phyloP scores from a whole-genome alignment of 2,113 vertebrate genomes.

The Barnardius zonarius region DNA sequence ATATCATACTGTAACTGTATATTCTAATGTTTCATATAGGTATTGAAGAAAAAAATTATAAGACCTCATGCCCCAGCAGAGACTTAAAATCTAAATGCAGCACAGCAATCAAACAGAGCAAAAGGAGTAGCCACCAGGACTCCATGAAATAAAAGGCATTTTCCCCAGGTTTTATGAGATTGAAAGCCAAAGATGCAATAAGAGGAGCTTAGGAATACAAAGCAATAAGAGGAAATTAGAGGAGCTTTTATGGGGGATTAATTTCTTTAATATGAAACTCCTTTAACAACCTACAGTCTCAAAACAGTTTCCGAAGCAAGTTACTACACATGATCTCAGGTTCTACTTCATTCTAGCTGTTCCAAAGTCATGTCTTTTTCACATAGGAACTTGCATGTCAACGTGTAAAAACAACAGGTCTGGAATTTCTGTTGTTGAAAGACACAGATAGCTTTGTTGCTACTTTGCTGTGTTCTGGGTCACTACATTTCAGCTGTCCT shows the following conservation, averaged over 20 bases:
- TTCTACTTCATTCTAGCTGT: not conserved
- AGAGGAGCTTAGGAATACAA: too few relatives aligned
- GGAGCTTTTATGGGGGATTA: not conserved
- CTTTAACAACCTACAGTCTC: not conserved
- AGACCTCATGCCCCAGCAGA: not conserved
- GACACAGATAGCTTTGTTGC: not conserved
- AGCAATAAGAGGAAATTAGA: not conserved
- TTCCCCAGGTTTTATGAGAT: not conserved
- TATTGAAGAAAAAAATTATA: not conserved
- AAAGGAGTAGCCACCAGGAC: not conserved
- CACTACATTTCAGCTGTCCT: not conserved
- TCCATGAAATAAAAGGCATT: not conserved
- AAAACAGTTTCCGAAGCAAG: not conserved
- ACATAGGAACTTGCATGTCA: not conserved
- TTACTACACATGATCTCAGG: not conserved
- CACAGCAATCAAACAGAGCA: not conserved
- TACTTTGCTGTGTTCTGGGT: not conserved
- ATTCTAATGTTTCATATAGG: not conserved
- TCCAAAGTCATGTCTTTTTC: not conserved
- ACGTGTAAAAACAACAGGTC: not conserved
- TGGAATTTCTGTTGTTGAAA: not conserved
- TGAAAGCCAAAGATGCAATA: not conserved
- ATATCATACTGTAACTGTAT: not conserved
- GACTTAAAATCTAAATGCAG: not conserved
- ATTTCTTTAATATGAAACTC: not conserved